These are phyloP conservation scores for Mesochorus sp. DNA, from an alignment of 2,888 invertebrate genomes.

Conservation along the genomic window DNA sequence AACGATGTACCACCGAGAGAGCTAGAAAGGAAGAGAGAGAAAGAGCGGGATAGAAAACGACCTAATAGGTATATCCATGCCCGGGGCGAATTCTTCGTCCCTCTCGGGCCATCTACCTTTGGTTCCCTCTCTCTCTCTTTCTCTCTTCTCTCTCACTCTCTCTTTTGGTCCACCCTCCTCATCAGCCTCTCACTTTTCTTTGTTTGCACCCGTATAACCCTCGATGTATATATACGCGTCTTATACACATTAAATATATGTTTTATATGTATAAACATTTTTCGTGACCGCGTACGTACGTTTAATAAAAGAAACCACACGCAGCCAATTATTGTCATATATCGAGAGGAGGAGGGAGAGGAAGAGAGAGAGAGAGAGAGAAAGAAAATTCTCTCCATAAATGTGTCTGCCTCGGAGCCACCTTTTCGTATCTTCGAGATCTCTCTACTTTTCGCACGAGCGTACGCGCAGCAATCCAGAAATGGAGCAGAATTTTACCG, in stretches of 20 bases:
- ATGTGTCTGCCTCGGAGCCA: neutral
- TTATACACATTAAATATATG: constrained; percentile 22
- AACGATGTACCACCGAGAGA: constrained; percentile 75
- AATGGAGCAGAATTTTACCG: neutral
- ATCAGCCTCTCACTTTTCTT: constrained; percentile 46
- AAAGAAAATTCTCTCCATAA: no score
- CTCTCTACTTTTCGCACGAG: neutral
- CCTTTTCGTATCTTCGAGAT: neutral
- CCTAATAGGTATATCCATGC: constrained; percentile 80
- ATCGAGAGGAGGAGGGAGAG: neutral
- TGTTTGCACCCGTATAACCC: constrained; percentile 56
- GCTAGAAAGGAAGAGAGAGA: neutral
- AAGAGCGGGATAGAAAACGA: constrained; percentile 57
- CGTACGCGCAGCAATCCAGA: neutral
- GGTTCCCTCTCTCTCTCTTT: constrained; percentile 8
- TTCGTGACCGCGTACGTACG: constrained; percentile 43
- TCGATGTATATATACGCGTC: constrained; percentile 22
- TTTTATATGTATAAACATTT: constrained; percentile 5
- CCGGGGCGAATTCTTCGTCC: constrained; percentile 78
- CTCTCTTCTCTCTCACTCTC: constrained; percentile 11
- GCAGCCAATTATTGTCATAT: constrained; percentile 47
- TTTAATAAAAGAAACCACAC: constrained; percentile 71
- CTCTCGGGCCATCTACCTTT: constrained; percentile 60
- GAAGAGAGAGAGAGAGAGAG: no score
- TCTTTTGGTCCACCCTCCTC: neutral